Evolutionary conservation across 1,140 invertebrate species (phyloP).

Genomic region (Plutomurus gul): DNA sequence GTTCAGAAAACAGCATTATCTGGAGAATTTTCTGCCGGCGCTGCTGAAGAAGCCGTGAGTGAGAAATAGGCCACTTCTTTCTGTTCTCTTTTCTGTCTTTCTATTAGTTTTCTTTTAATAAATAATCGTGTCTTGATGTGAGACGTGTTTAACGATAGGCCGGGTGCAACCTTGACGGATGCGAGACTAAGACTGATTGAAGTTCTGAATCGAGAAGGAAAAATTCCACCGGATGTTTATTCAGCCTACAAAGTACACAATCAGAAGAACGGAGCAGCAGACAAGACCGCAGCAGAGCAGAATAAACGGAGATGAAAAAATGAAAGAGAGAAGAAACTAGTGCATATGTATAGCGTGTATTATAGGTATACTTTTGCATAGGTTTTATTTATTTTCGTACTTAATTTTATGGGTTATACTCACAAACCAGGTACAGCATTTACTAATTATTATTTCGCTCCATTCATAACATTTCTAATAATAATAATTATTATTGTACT

Average conservation of each 20-base stretch:
- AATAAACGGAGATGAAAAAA: not conserved
- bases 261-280: not conserved
- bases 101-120: not conserved
- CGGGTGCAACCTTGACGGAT: conserved; percentile 26
- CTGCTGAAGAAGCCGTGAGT: conserved; percentile 50
- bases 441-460: no score
- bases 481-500: no score
- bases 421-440: no score
- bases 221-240: conserved; percentile 48
- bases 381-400: no score
- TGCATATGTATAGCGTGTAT: no score
- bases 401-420: no score
- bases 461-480: no score
- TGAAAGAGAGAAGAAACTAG: no score
- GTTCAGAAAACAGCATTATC: conserved; percentile 43
- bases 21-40: conserved; percentile 43
- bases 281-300: not conserved
- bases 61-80: not conserved
- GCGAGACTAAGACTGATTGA: conserved; percentile 46
- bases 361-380: no score
- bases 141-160: not conserved
- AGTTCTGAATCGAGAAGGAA: conserved; percentile 35
- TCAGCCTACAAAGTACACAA: conserved; percentile 39
- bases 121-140: not conserved
- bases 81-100: not conserved